Conservation (phyloP, 2,888 invertebrate species). For the Uropetala carovei region DNA sequence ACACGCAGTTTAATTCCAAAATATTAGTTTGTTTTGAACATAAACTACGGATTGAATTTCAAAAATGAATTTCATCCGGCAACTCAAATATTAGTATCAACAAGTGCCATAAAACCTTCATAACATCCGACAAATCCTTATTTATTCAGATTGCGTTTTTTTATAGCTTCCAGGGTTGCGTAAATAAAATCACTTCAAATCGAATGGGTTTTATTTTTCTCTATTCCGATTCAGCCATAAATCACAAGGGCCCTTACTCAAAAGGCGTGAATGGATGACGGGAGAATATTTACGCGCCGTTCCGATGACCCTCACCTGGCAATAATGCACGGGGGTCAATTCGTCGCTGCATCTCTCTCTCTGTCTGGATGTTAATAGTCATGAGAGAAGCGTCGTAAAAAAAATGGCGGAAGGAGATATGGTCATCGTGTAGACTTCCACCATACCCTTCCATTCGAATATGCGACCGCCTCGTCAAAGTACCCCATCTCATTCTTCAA, state of each 20-base stretch:
- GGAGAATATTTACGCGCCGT: slow-evolving; percentile 1
- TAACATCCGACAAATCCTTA: slow-evolving; percentile 12
- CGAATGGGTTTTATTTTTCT: neutral
- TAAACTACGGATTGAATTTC: neutral
- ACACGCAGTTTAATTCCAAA: slow-evolving; percentile 14
- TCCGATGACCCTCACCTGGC: slow-evolving; percentile 14
- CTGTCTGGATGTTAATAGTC: neutral
- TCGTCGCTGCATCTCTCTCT: neutral
- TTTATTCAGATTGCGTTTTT: slow-evolving; percentile 18
- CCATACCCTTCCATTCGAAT: neutral
- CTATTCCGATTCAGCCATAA: neutral
- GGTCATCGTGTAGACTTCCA: neutral
- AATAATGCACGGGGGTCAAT: slow-evolving; percentile 29
- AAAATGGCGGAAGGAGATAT: slow-evolving; percentile 17
- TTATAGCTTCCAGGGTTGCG: slow-evolving; percentile 11
- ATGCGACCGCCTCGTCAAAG: neutral
- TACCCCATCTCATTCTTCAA: neutral
- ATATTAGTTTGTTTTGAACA: neutral
- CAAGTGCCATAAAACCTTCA: slow-evolving; percentile 24
- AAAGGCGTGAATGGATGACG: neutral
- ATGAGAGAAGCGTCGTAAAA: neutral
- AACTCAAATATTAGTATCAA: slow-evolving; percentile 14
- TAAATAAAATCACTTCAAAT: slow-evolving; percentile 24
- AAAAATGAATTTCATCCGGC: slow-evolving; percentile 24
- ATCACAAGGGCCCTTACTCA: neutral